Base-by-base conservation (phyloP, 2,797 vertebrate genomes). In the Sandelia bainsii region DNA sequence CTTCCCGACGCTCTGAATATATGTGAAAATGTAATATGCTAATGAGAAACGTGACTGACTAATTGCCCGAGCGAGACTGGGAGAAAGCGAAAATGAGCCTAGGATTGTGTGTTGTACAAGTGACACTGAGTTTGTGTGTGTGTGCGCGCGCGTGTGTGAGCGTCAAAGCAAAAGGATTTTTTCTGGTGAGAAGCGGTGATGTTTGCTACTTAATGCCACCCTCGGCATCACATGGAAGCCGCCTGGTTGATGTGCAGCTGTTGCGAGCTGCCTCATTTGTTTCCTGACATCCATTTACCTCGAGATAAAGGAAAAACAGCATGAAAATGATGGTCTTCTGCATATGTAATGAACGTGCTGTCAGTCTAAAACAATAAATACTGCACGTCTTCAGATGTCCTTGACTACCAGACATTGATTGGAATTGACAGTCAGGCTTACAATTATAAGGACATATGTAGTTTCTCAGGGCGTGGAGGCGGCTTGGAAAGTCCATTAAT, bases 211-310 rank as follows among this genome's bases (percentile, higher is more conserved):
- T 83, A 83, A 90, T 74, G 81, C 84, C 87, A 82, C 83, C 86
- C 82, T 89, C 65, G 66, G 71, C 85, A 73, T 85, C 75, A 73
- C 86, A 60, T 59, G 82, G 79, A 84, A 79, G 78, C 77, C 64
- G 81, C 68, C 83, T 40, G 83, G 77, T 77, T 91, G 90, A 85
- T 82, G 89, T 89, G 89, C 89, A 90, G 85, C 90, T 91, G 89
- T 86, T 90, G 84, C 65, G 65, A 64, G 81, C 81, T 53, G 88
- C 86, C 88, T 91, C 90, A 85, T 92, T 92, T 92, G 89, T 90
- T 90, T 82, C 76, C 75, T 76, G 90, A 93, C 90, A 87, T 62
- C 82, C 89, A 88, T 92, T 93, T 90, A 90, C 89, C 85, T 85
- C 78, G 5, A 87, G 85, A 91, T 90, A 84, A 92, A 91, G 81